These are phyloP conservation scores for Vespertilio murinus DNA, from an alignment of 2,797 vertebrate species.

Conservation along the genomic window DNA sequence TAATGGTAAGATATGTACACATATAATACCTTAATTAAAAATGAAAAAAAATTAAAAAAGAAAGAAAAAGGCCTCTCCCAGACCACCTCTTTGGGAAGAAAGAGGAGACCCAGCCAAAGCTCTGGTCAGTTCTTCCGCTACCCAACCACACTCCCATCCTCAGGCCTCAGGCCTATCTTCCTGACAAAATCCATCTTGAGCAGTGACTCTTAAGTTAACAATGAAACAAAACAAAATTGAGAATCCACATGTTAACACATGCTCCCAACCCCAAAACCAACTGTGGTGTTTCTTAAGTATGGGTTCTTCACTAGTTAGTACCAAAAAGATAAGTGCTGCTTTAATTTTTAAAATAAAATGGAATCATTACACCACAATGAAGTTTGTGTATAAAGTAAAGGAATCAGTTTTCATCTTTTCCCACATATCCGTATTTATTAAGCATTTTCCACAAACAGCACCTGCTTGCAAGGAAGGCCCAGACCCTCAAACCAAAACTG, in stretches of 20 bases:
- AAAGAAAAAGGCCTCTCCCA: fast-evolving
- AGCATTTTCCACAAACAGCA: constrained; percentile 23
- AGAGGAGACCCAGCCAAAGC: fast-evolving
- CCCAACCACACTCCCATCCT: fast-evolving
- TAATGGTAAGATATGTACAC: too few relatives aligned
- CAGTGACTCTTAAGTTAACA: background rate
- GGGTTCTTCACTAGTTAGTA: background rate
- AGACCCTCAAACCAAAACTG: background rate
- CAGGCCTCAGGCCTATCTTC: fast-evolving
- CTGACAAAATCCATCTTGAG: background rate
- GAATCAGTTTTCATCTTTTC: background rate
- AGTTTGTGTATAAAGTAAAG: background rate
- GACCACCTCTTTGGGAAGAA: background rate
- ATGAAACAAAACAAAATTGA: background rate
- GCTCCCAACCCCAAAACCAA: background rate
- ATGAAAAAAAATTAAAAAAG: too few relatives aligned
- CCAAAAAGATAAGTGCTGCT: background rate
- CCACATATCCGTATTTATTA: constrained; percentile 51
- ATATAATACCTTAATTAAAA: too few relatives aligned
- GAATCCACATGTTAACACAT: background rate
- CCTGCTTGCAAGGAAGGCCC: background rate
- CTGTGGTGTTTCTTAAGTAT: background rate
- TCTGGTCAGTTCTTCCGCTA: fast-evolving
- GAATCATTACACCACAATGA: background rate
- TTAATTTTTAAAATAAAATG: background rate